Conservation (phyloP, 2,888 invertebrate species). For the Cephalotes varians region DNA sequence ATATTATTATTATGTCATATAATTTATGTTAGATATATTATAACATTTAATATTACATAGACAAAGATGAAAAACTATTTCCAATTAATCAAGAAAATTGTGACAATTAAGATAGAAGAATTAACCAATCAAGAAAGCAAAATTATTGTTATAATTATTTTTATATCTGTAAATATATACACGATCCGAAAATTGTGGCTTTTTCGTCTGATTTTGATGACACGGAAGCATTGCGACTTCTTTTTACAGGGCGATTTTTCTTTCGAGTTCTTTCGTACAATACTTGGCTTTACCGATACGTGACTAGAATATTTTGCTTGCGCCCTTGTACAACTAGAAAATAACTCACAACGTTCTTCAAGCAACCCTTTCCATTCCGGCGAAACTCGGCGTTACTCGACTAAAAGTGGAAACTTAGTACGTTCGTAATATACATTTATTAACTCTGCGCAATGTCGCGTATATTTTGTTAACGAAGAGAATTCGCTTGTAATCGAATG, state of each 20-base stretch:
- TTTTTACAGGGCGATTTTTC: constrained; percentile 11
- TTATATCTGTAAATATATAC: not conserved
- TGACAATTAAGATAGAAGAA: not conserved
- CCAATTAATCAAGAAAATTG: not conserved
- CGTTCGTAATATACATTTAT: constrained; percentile 38
- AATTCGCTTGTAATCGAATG: constrained; percentile 26
- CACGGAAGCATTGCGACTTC: not conserved
- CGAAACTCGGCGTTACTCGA: constrained; percentile 26
- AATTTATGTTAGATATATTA: not conserved
- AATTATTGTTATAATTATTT: not conserved
- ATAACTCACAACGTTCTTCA: constrained; percentile 33
- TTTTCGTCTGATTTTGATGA: constrained; percentile 9
- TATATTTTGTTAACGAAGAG: constrained; percentile 14
- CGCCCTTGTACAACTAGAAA: not conserved
- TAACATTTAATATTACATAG: not conserved
- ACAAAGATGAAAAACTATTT: not conserved
- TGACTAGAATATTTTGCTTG: constrained; percentile 46
- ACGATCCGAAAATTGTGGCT: not conserved
- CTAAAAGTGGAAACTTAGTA: not conserved
- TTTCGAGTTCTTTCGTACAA: not conserved
- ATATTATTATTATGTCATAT: not conserved
- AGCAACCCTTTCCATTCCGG: constrained; percentile 6
- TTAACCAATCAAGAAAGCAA: not conserved
- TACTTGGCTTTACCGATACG: constrained; percentile 38
- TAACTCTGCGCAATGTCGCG: not conserved